phyloP scores from a whole-genome alignment of 2,797 vertebrate genomes.

The Chelon labrosus region DNA sequence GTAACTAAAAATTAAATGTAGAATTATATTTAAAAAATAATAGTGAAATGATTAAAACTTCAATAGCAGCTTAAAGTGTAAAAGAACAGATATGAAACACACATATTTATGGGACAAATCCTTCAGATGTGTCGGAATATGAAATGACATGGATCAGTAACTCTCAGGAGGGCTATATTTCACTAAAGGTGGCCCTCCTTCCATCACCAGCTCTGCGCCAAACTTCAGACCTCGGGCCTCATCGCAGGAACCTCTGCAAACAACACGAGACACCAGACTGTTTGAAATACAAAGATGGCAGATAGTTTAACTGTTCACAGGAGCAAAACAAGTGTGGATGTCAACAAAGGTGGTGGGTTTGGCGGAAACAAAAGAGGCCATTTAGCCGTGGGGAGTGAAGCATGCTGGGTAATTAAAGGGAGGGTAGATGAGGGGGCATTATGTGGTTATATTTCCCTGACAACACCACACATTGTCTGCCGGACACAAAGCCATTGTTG shows the following conservation, averaged over 20 bases:
- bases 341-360: constrained; percentile 59
- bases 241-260: constrained; percentile 75
- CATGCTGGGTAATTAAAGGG: constrained; percentile 78
- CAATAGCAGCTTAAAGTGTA: background rate
- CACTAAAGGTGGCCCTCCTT: background rate
- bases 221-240: background rate
- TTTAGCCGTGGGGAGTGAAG: constrained; percentile 60
- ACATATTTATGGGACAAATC: background rate
- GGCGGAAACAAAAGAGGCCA: constrained; percentile 66
- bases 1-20: background rate
- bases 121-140: background rate
- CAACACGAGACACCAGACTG: constrained; percentile 19
- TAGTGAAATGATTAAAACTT: constrained; percentile 1
- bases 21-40: background rate
- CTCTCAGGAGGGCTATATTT: background rate
- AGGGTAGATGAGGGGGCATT: constrained; percentile 60
- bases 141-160: constrained; percentile 15
- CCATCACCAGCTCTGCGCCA: background rate
- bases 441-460: constrained; percentile 65
- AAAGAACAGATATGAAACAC: background rate
- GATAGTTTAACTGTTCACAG: constrained; percentile 20
- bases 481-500: constrained; percentile 74
- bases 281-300: constrained; percentile 11
- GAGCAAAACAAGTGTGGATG: constrained; percentile 47
- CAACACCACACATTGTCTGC: constrained; percentile 74